Conservation (phyloP, 2,888 invertebrate genomes). For the Masnerella sp. region DNA sequence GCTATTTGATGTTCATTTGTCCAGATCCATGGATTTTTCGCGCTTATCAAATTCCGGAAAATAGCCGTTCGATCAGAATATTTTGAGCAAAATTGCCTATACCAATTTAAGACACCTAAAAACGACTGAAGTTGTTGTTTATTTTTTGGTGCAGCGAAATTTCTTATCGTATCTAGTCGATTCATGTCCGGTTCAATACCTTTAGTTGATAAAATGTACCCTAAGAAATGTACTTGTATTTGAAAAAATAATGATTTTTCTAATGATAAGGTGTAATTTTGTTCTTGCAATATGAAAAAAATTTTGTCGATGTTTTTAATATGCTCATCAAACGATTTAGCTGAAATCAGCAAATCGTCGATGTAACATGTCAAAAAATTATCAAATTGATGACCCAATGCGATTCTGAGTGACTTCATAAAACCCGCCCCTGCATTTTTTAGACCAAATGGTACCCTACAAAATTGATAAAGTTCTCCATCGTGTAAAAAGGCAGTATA, state of each 20-base stretch:
- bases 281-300: constrained; percentile 6
- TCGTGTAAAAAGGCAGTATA: constrained; percentile 1
- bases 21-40: constrained; percentile 24
- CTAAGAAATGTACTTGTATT: constrained; percentile 55
- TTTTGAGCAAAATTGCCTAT: constrained; percentile 44
- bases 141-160: constrained; percentile 63
- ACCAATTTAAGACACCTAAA: constrained; percentile 60
- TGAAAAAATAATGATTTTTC: constrained; percentile 64
- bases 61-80: constrained; percentile 28
- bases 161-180: constrained; percentile 60
- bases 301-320: background rate
- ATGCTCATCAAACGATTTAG: constrained; percentile 4
- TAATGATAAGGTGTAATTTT: constrained; percentile 48
- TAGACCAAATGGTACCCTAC: constrained; percentile 62
- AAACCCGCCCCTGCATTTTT: constrained; percentile 61
- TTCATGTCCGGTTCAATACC: constrained; percentile 40
- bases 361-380: constrained; percentile 38
- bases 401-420: constrained; percentile 56
- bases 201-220: constrained; percentile 36
- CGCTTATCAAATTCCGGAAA: constrained; percentile 30
- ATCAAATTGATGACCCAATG: constrained; percentile 61
- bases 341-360: constrained; percentile 34
- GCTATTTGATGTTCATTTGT: constrained; percentile 4
- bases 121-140: constrained; percentile 63
- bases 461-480: constrained; percentile 62